Percentiles rank a stretch among this genome's conserved stretches.
Conservation (phyloP, 2,888 invertebrate genomes). For the Myopa testacea region DNA sequence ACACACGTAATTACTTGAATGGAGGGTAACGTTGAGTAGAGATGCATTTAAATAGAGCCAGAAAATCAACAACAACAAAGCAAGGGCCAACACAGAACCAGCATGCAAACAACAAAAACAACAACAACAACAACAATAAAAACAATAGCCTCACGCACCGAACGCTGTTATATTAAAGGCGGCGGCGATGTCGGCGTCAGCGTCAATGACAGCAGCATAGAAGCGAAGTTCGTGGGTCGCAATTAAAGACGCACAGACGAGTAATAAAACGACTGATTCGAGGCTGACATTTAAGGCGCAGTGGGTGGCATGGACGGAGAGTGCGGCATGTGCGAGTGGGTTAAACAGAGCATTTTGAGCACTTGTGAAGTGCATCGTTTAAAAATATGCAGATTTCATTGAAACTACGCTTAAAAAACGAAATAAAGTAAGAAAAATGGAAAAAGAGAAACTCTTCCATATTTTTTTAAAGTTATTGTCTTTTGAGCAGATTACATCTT, state of each 20-base stretch:
- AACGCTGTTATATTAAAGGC: not conserved
- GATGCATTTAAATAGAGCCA: slow-evolving; percentile 20
- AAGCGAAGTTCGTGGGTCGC: not conserved
- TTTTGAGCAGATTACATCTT: too few species aligned
- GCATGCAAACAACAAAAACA: not conserved
- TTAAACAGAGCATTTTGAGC: not conserved
- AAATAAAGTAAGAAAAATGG: too few species aligned
- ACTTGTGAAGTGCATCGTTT: not conserved
- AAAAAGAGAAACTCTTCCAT: too few species aligned
- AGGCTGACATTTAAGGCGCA: not conserved
- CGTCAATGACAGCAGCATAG: not conserved
- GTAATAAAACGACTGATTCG: not conserved
- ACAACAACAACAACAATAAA: slow-evolving; percentile 1
- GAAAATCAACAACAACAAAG: slow-evolving; percentile 2
- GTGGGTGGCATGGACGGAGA: not conserved
- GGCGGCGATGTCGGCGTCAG: not conserved
- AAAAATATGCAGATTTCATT: not conserved
- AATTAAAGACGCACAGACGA: not conserved
- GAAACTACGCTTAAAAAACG: too few species aligned
- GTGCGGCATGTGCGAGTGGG: not conserved
- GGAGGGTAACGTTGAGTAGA: not conserved
- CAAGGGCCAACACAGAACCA: not conserved
- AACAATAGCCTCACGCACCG: slow-evolving; percentile 8
- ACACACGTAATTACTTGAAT: not conserved
- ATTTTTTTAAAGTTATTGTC: too few species aligned